These are phyloP conservation scores for Novumbra hubbsi DNA, from an alignment of 2,797 vertebrate genomes.

Conservation along the genomic window DNA sequence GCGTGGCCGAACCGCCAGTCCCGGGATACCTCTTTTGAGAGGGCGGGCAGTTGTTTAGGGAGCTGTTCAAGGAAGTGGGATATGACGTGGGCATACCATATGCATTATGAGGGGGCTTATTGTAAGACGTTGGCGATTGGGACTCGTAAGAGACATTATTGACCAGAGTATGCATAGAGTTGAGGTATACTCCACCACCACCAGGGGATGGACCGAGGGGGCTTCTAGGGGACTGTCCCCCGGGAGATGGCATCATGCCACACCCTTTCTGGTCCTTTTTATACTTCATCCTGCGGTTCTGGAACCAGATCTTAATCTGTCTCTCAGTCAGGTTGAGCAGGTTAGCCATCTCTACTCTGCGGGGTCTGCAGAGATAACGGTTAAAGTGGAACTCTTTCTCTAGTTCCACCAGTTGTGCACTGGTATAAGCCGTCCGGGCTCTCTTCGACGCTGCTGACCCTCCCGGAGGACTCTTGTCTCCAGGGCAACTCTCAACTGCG, in stretches of 20 bases:
- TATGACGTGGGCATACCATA: constrained; percentile 91
- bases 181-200: constrained; percentile 84
- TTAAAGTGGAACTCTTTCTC: constrained; percentile 99
- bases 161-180: constrained; percentile 96
- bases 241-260: constrained; percentile 95
- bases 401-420: constrained; percentile 97
- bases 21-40: constrained; percentile 91
- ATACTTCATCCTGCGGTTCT: constrained; percentile 99
- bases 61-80: constrained; percentile 83
- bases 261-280: constrained; percentile 99
- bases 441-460: constrained; percentile 93
- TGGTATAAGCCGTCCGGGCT: constrained; percentile 97
- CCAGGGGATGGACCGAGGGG: constrained; percentile 80
- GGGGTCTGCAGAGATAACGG: constrained; percentile 95
- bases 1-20: constrained; percentile 84
- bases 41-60: constrained; percentile 87
- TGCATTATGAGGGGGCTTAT: constrained; percentile 88
- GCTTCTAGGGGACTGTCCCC: constrained; percentile 92
- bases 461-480: constrained; percentile 93
- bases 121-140: constrained; percentile 91
- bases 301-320: constrained; percentile 99
- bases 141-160: constrained; percentile 94
- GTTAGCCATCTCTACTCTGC: constrained; percentile 97
- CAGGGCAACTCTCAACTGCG: constrained; percentile 94
- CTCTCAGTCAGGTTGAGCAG: constrained; percentile 96